Percentiles rank a stretch among this genome's conserved stretches.
Evolutionary conservation across 2,888 invertebrate genomes (phyloP).

Genomic region (Philonicus albiceps): DNA sequence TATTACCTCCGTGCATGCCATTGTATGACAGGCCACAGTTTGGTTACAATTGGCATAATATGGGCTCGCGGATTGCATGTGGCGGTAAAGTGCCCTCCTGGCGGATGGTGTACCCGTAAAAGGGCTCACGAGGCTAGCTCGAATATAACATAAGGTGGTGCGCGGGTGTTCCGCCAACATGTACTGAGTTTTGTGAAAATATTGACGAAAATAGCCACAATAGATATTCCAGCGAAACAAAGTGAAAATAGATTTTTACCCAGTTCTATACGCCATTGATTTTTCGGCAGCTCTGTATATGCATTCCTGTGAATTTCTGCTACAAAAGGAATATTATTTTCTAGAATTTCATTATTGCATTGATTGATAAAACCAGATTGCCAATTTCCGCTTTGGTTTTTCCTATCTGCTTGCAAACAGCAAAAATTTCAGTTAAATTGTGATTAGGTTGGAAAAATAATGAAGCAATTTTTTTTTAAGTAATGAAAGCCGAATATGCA

Average conservation of each 20-base stretch:
- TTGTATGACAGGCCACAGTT: constrained; percentile 28
- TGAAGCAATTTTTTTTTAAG: background rate
- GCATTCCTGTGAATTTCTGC: background rate
- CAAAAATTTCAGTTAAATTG: background rate
- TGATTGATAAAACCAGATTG: constrained; percentile 12
- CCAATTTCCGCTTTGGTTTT: background rate
- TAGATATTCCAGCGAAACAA: constrained; percentile 13
- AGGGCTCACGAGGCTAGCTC: background rate
- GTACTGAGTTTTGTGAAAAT: constrained; percentile 15
- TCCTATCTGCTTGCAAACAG: background rate
- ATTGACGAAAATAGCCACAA: constrained; percentile 34
- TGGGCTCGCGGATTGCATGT: background rate
- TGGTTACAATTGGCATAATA: constrained; percentile 29
- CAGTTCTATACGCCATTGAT: constrained; percentile 10
- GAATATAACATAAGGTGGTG: background rate
- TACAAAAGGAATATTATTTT: background rate
- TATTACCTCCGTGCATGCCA: constrained; percentile 35
- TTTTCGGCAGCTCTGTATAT: background rate
- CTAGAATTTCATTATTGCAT: background rate
- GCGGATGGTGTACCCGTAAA: background rate
- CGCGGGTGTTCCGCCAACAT: background rate
- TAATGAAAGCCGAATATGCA: background rate
- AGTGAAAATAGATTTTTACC: constrained; percentile 12
- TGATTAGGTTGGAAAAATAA: background rate
- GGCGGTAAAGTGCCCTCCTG: background rate